These are phyloP conservation scores for Xiphorhynchus elegans DNA, from an alignment of 2,113 vertebrate species.

Conservation along the genomic window DNA sequence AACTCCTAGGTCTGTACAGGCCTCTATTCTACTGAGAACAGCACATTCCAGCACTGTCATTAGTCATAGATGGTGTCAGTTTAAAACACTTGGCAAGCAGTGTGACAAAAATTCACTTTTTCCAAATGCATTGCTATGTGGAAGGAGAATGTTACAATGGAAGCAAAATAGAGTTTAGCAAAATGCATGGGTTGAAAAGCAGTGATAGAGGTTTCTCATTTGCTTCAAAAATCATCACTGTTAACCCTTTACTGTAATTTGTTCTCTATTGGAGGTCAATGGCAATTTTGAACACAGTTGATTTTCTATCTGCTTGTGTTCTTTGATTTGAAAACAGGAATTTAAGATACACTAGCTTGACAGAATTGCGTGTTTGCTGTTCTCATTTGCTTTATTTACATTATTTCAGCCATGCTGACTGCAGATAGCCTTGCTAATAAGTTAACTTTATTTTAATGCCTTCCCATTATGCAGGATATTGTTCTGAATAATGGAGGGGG, in stretches of 20 bases:
- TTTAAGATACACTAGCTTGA: constrained; percentile 54
- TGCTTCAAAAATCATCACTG: neutral
- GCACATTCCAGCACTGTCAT: constrained; percentile 78
- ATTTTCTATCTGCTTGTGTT: neutral
- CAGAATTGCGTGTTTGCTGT: constrained; percentile 44
- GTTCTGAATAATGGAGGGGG: neutral
- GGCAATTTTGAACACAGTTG: neutral
- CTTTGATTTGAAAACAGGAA: neutral
- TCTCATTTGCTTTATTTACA: constrained; percentile 31
- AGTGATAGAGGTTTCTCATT: neutral
- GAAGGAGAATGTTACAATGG: constrained; percentile 54
- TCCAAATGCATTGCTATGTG: constrained; percentile 68
- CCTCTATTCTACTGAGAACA: constrained; percentile 75
- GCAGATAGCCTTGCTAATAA: neutral
- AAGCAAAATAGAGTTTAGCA: constrained; percentile 60
- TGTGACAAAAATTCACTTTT: constrained; percentile 72
- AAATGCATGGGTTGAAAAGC: constrained; percentile 54
- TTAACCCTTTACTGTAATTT: constrained; percentile 37
- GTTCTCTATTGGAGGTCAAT: neutral
- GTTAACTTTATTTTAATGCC: neutral
- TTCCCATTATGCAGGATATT: neutral
- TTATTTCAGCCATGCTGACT: neutral
- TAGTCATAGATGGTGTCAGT: constrained; percentile 76
- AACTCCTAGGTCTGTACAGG: constrained; percentile 79
- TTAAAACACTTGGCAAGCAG: constrained; percentile 76